Percentiles rank a stretch among this genome's conserved stretches.
Conservation (phyloP, 1,140 invertebrate species). For the Saccostrea cuccullata region DNA sequence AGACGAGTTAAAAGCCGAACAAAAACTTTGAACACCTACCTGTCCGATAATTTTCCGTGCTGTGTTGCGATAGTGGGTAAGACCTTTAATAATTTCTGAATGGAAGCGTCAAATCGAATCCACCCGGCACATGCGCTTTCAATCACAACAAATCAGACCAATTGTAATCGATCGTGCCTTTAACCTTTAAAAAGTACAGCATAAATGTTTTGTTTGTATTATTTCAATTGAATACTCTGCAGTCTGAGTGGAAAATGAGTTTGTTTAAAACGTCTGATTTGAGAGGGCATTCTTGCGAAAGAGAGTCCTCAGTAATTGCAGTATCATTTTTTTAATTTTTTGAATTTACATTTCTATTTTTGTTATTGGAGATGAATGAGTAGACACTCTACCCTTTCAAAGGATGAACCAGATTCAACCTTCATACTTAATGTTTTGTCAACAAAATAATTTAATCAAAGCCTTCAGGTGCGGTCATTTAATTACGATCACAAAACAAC, state of each 20-base stretch:
- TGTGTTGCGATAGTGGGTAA: constrained; percentile 1
- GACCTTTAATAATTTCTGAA: constrained; percentile 36
- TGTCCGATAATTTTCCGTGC: not conserved
- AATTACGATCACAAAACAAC: not conserved
- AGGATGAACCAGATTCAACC: not conserved
- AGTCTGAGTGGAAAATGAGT: constrained; percentile 14
- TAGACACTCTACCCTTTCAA: not conserved
- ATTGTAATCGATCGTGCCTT: constrained; percentile 28
- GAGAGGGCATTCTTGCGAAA: not conserved
- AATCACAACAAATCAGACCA: constrained; percentile 31
- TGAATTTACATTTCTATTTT: not conserved
- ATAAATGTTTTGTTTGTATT: constrained; percentile 36
- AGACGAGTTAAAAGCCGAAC: not conserved
- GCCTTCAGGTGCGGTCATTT: not conserved
- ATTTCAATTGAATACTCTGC: constrained; percentile 14
- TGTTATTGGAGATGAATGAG: not conserved
- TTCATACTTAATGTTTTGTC: not conserved
- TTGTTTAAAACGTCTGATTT: constrained; percentile 12
- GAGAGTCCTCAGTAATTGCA: not conserved
- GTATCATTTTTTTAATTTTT: not conserved
- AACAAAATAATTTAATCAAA: constrained; percentile 1
- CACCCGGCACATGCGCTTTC: constrained; percentile 27
- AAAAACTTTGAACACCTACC: not conserved
- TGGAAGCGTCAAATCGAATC: constrained; percentile 9
- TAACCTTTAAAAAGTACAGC: constrained; percentile 19